Conservation (phyloP, 2,888 invertebrate species). For the Phengaris alcon region DNA sequence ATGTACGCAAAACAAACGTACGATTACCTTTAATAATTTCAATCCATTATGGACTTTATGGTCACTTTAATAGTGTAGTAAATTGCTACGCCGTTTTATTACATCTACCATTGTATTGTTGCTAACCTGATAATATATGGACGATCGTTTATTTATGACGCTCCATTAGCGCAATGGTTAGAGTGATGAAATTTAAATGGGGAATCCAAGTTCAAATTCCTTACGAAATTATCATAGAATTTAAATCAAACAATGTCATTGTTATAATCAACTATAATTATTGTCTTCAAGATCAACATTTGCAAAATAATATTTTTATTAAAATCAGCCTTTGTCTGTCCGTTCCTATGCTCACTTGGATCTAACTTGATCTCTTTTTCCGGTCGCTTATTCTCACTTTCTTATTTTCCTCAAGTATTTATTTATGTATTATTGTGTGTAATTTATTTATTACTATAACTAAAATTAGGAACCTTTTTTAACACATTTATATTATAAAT, state of each 20-base stretch:
- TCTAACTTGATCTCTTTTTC: no score
- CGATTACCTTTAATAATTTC: conserved; percentile 38
- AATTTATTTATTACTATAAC: neutral
- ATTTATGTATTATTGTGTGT: neutral
- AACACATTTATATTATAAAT: neutral
- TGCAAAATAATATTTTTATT: no score
- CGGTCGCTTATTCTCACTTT: no score
- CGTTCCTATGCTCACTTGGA: no score
- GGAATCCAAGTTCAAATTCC: conserved; percentile 22
- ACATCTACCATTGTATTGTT: conserved; percentile 33
- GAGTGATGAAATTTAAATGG: conserved; percentile 26
- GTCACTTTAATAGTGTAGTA: conserved; percentile 11
- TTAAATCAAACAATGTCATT: conserved; percentile 8
- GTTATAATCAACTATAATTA: neutral
- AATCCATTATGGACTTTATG: conserved; percentile 33
- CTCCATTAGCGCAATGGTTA: conserved; percentile 28
- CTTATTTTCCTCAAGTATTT: no score
- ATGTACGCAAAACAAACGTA: conserved; percentile 42
- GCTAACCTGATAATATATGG: conserved; percentile 42
- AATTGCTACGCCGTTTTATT: conserved; percentile 8
- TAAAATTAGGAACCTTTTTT: neutral
- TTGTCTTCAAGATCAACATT: neutral
- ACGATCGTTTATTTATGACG: conserved; percentile 40
- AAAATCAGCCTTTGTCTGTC: no score
- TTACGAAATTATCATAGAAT: conserved; percentile 14